These are phyloP conservation scores for Lutjanus argentimaculatus DNA, from an alignment of 2,797 vertebrate genomes.

Conservation along the genomic window DNA sequence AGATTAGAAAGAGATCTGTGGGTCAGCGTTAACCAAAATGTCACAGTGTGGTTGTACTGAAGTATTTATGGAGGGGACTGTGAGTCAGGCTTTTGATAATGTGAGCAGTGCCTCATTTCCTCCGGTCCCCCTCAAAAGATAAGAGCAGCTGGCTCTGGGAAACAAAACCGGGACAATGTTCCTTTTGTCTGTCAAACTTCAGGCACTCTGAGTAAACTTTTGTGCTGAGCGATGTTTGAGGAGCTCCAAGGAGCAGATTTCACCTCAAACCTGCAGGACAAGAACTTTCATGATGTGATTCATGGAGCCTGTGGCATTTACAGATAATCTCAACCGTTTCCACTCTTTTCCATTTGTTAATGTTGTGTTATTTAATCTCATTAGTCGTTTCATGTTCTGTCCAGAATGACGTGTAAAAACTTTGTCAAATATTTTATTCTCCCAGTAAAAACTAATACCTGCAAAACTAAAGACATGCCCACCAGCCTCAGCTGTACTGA, in stretches of 20 bases:
- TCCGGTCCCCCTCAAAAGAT: slow-evolving; percentile 49
- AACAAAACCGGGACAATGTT: slow-evolving; percentile 62
- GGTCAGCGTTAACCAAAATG: slow-evolving; percentile 41
- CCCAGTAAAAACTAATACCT: too few species aligned
- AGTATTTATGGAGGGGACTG: slow-evolving; percentile 38
- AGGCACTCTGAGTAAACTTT: slow-evolving; percentile 26
- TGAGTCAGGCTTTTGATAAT: slow-evolving; percentile 57
- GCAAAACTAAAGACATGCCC: too few species aligned
- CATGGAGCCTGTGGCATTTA: background rate
- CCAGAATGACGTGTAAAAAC: too few species aligned
- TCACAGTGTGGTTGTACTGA: slow-evolving; percentile 22
- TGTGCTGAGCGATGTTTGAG: background rate
- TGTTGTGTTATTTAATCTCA: too few species aligned
- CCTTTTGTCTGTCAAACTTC: slow-evolving; percentile 57
- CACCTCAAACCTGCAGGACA: slow-evolving; percentile 1
- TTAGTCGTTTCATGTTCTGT: too few species aligned
- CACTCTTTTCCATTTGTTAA: too few species aligned
- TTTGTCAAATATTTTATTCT: too few species aligned
- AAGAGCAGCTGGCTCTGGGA: slow-evolving; percentile 54
- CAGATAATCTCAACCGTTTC: too few species aligned
- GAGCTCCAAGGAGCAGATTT: background rate
- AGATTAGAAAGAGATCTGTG: slow-evolving; percentile 34
- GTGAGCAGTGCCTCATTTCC: slow-evolving; percentile 57
- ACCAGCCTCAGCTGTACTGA: too few species aligned
- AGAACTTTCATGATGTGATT: background rate